phyloP scores from a whole-genome alignment of 2,113 vertebrate species.

The Aythya baeri region DNA sequence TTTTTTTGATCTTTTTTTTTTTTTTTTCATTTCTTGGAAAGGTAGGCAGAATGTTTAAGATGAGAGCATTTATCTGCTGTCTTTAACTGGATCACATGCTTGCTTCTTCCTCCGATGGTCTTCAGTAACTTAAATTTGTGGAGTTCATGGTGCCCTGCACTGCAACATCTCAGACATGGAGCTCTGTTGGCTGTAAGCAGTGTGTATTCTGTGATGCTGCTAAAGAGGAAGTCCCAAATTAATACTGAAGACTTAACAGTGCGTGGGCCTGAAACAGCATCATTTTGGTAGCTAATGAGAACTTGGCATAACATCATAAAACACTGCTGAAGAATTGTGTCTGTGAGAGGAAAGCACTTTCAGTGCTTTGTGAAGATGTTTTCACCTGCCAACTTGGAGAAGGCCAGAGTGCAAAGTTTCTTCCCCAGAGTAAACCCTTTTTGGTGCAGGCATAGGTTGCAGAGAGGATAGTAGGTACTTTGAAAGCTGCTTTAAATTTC shows the following conservation, averaged over 20 bases:
- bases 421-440: neutral
- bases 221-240: neutral
- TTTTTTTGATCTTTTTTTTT: neutral
- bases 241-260: neutral
- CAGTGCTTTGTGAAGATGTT: neutral
- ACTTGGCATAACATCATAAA: neutral
- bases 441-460: neutral
- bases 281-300: neutral
- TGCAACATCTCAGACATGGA: fast-evolving
- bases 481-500: neutral
- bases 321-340: neutral
- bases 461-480: neutral
- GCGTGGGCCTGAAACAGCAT: neutral
- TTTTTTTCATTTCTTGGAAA: neutral
- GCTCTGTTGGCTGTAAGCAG: neutral
- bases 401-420: neutral
- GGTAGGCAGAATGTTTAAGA: neutral
- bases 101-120: fast-evolving
- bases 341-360: neutral
- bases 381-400: neutral
- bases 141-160: fast-evolving
- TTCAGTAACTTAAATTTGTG: neutral
- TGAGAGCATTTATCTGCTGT: neutral
- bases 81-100: fast-evolving
- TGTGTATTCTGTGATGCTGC: neutral